Conservation (phyloP, 2,888 invertebrate genomes). For the Nephrotoma appendiculata region DNA sequence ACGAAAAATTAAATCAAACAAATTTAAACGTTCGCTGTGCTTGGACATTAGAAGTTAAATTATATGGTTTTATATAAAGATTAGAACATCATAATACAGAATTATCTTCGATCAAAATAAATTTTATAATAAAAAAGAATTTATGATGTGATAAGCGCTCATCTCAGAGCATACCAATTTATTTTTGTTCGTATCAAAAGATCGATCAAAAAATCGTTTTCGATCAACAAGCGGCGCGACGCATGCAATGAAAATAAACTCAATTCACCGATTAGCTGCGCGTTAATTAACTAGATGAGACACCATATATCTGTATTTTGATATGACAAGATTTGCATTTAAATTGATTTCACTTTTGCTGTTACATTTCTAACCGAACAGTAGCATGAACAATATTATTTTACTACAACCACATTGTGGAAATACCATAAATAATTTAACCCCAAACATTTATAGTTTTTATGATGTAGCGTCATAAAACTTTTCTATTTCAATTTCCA, state of each 20-base stretch:
- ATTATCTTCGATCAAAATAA: neutral
- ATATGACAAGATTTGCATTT: neutral
- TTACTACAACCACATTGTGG: neutral
- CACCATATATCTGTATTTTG: neutral
- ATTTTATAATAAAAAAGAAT: neutral
- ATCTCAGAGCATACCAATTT: neutral
- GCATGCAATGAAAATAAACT: no score
- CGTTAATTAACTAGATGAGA: neutral
- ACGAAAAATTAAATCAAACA: neutral
- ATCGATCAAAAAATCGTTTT: no score
- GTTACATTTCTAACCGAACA: neutral
- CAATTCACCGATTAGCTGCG: neutral
- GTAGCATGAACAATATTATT: neutral
- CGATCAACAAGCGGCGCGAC: neutral
- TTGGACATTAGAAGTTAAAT: neutral
- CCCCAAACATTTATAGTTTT: neutral
- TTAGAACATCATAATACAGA: neutral
- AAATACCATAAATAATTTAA: neutral
- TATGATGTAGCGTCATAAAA: neutral
- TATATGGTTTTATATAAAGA: neutral
- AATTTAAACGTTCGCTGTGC: neutral
- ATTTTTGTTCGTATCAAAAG: no score
- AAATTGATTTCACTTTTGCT: neutral
- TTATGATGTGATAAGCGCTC: neutral
- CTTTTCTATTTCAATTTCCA: neutral